phyloP scores from a whole-genome alignment of 2,888 invertebrate species.

The Callinectes sapidus region DNA sequence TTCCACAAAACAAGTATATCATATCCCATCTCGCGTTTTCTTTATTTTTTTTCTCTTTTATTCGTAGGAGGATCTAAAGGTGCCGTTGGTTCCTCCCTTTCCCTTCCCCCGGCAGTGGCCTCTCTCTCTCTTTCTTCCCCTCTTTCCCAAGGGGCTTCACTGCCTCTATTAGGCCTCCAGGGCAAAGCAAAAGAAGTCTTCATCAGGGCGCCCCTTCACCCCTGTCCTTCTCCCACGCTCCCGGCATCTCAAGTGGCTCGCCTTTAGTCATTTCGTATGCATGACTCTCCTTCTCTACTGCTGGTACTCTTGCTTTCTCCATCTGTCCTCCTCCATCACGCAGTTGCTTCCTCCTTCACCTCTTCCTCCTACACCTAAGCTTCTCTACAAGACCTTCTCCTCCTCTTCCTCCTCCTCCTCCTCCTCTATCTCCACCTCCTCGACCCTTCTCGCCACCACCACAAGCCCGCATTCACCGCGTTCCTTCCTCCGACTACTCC shows the following conservation, averaged over 20 bases:
- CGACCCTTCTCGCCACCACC: not conserved
- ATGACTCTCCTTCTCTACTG: not conserved
- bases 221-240: slow-evolving; percentile 25
- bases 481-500: not conserved
- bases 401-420: not conserved
- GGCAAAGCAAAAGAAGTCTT: slow-evolving; percentile 15
- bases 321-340: not conserved
- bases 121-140: not conserved
- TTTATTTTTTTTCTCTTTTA: not conserved
- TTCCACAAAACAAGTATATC: not conserved
- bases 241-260: not conserved
- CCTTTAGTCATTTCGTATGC: slow-evolving; percentile 11
- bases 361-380: not conserved
- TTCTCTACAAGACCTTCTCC: not conserved
- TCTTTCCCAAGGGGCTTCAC: not conserved
- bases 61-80: not conserved
- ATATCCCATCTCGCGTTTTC: not conserved
- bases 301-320: slow-evolving; percentile 23
- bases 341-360: not conserved
- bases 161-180: slow-evolving; percentile 1
- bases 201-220: slow-evolving; percentile 25
- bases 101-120: not conserved
- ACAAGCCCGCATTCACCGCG: not conserved
- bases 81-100: not conserved
- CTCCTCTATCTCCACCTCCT: not conserved